phyloP scores from a whole-genome alignment of 2,888 invertebrate genomes.

The Seira ritae region DNA sequence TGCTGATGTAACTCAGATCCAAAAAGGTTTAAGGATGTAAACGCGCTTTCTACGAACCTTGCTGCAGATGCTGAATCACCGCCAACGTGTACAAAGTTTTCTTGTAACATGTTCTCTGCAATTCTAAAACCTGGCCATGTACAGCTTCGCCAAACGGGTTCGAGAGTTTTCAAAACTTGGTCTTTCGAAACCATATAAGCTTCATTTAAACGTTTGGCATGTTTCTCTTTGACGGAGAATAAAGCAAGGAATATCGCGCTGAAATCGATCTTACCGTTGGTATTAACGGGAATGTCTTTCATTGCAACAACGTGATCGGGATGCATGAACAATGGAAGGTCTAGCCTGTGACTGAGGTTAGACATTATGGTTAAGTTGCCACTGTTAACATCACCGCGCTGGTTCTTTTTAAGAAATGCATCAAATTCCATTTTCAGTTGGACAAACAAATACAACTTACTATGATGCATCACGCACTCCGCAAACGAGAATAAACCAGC shows the following conservation, averaged over 20 bases:
- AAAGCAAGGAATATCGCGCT: neutral
- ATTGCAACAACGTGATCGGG: constrained; percentile 76
- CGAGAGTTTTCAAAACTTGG: constrained; percentile 26
- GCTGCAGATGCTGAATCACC: constrained; percentile 85
- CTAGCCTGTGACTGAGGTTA: constrained; percentile 15
- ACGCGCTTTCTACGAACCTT: constrained; percentile 80
- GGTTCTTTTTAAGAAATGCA: neutral
- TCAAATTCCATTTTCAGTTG: constrained; percentile 28
- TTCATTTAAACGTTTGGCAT: neutral
- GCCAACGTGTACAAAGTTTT: constrained; percentile 76
- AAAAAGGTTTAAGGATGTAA: constrained; percentile 73
- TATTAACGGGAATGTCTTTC: constrained; percentile 80
- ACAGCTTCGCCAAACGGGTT: constrained; percentile 61
- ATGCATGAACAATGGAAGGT: constrained; percentile 54
- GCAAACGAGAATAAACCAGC: constrained; percentile 48
- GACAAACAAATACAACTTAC: constrained; percentile 79
- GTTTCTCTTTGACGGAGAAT: neutral
- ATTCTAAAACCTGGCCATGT: constrained; percentile 24
- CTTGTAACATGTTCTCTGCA: constrained; percentile 11
- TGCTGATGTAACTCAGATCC: constrained; percentile 68
- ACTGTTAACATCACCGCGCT: neutral
- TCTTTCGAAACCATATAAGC: neutral
- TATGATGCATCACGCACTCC: constrained; percentile 71
- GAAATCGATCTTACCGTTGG: constrained; percentile 83
- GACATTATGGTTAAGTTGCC: neutral